phyloP scores from a whole-genome alignment of 1,140 invertebrate genomes.

The Scaptomyza montana region DNA sequence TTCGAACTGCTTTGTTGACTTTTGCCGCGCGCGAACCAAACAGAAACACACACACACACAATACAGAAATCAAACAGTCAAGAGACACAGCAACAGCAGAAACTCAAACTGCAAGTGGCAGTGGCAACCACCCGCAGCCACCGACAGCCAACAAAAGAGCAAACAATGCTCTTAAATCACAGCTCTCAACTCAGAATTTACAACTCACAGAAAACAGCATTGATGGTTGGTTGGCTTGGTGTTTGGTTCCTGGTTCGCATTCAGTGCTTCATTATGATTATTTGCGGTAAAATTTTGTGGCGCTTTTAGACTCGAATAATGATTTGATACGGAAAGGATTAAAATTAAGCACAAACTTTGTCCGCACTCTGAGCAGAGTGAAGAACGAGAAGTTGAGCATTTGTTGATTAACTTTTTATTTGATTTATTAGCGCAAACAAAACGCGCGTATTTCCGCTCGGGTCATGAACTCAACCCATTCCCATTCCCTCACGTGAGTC shows the following conservation, averaged over 20 bases:
- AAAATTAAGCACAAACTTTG: conserved; percentile 78
- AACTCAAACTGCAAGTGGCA: conserved; percentile 73
- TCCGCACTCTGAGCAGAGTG: conserved; percentile 36
- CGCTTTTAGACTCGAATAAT: conserved; percentile 56
- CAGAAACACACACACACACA: conserved; percentile 52
- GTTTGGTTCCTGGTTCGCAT: background rate
- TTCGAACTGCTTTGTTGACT: conserved; percentile 82
- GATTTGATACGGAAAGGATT: conserved; percentile 82
- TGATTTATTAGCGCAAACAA: conserved; percentile 76
- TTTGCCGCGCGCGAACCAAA: conserved; percentile 79
- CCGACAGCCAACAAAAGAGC: conserved; percentile 25
- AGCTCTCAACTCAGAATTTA: background rate
- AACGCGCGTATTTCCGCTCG: conserved; percentile 47
- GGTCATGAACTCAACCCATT: conserved; percentile 63
- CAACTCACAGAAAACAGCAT: background rate
- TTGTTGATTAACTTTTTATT: conserved; percentile 82
- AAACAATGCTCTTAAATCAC: conserved; percentile 31
- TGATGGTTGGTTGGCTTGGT: conserved; percentile 10
- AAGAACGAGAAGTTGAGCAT: conserved; percentile 41
- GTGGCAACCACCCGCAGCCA: conserved; percentile 47
- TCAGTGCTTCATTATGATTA: conserved; percentile 79
- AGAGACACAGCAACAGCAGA: conserved; percentile 36
- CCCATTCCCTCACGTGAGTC: conserved; percentile 30
- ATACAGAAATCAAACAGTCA: conserved; percentile 34
- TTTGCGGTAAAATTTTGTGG: conserved; percentile 81